Conservation (phyloP, 2,888 invertebrate species). For the Drymonia ruficornis region DNA sequence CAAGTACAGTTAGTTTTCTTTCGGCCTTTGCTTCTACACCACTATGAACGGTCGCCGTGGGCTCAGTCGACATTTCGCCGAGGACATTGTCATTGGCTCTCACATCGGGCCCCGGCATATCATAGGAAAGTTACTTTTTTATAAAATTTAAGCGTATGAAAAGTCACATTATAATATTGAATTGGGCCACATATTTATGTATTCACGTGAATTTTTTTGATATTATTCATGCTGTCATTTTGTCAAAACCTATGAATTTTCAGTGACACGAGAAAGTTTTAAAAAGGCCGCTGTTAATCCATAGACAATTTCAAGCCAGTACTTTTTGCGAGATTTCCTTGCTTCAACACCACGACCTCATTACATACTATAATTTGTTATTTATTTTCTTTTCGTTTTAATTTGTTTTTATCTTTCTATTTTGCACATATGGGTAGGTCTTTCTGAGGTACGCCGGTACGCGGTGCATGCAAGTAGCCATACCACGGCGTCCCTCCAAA, state of each 20-base stretch:
- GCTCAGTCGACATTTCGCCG: constrained; percentile 79
- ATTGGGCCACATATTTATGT: constrained; percentile 69
- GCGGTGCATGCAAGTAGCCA: too few species aligned
- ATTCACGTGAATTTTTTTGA: constrained; percentile 58
- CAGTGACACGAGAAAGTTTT: constrained; percentile 52
- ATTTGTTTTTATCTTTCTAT: too few species aligned
- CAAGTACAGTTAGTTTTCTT: constrained; percentile 87
- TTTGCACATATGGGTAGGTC: too few species aligned
- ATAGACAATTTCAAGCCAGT: constrained; percentile 38
- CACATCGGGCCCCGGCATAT: constrained; percentile 83
- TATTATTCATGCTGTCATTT: constrained; percentile 70
- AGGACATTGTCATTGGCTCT: constrained; percentile 79
- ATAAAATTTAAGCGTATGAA: constrained; percentile 55
- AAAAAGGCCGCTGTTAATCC: constrained; percentile 45
- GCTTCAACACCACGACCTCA: too few species aligned
- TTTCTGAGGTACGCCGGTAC: too few species aligned
- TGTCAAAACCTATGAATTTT: constrained; percentile 55
- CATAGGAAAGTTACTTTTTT: constrained; percentile 68
- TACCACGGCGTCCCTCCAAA: too few species aligned
- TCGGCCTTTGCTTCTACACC: constrained; percentile 73
- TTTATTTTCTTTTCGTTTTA: too few species aligned
- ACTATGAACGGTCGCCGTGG: constrained; percentile 74
- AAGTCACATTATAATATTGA: constrained; percentile 76
- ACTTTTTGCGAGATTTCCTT: constrained; percentile 12
- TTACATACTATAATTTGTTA: too few species aligned